Evolutionary conservation across 2,797 vertebrate species (phyloP).

Genomic region (Salarias fasciatus): DNA sequence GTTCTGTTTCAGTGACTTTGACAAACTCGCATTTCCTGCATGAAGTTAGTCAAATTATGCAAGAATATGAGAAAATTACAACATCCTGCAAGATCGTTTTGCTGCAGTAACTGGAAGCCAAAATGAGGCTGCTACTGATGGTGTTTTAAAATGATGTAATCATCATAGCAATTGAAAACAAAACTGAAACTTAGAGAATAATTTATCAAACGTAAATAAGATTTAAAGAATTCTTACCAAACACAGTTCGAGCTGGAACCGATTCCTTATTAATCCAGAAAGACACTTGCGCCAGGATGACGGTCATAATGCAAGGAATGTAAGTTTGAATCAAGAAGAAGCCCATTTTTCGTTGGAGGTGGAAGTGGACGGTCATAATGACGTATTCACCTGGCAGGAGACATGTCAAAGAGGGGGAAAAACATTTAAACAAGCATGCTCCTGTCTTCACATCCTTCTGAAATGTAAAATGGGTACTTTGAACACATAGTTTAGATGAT

Average conservation of each 20-base stretch:
- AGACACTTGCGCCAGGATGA: conserved; percentile 95
- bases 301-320: conserved; percentile 97
- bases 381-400: conserved; percentile 90
- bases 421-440: no score
- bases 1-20: neutral
- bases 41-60: conserved; percentile 11
- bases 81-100: conserved; percentile 18
- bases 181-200: neutral
- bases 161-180: no score
- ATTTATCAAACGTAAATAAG: neutral
- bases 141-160: no score
- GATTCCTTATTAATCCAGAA: conserved; percentile 99
- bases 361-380: conserved; percentile 98
- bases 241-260: conserved; percentile 95
- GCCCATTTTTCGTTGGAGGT: conserved; percentile 93
- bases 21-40: conserved; percentile 9
- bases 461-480: neutral
- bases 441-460: neutral
- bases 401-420: neutral
- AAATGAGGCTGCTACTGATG: neutral
- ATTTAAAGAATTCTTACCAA: conserved; percentile 83
- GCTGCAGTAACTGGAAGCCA: conserved; percentile 10
- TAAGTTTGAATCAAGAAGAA: conserved; percentile 99
- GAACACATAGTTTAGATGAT: neutral
- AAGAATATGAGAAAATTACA: conserved; percentile 10